phyloP scores from a whole-genome alignment of 92 coral and sea anemone genomes.

The Palythoa grandis region DNA sequence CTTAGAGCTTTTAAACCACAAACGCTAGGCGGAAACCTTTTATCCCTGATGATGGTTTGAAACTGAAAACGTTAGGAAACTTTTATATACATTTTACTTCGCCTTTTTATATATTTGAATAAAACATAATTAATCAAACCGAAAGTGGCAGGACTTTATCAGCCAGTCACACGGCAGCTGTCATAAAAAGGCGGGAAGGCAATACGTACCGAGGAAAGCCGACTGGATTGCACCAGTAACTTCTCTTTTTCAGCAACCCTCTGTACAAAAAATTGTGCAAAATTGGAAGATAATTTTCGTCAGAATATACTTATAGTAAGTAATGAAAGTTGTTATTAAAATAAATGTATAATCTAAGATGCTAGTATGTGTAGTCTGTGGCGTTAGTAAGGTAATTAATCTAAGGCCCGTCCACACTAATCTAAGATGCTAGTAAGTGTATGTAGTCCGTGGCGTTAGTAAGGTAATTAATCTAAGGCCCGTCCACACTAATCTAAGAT shows the following conservation, averaged over 20 bases:
- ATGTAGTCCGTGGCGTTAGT: not conserved
- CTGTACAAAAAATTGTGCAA: conserved; percentile 30
- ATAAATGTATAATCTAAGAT: not conserved
- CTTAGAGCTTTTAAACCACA: no score
- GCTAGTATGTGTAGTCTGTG: not conserved
- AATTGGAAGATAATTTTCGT: no score
- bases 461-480: no score
- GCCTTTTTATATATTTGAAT: no score
- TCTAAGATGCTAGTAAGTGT: no score
- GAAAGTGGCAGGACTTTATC: not conserved
- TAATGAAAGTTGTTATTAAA: no score
- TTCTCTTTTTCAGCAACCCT: conserved; percentile 84
- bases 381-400: not conserved
- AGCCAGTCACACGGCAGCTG: not conserved
- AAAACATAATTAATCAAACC: not conserved
- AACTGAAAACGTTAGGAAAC: no score
- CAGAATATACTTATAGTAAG: no score
- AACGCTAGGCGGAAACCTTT: no score
- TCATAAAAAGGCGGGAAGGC: not conserved
- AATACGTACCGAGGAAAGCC: conserved; percentile 13
- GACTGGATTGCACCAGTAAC: conserved; percentile 69
- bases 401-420: no score
- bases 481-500: not conserved
- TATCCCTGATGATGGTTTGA: no score
- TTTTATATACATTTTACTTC: no score